phyloP scores from a whole-genome alignment of 2,113 vertebrate genomes.

The Regulus satrapa region DNA sequence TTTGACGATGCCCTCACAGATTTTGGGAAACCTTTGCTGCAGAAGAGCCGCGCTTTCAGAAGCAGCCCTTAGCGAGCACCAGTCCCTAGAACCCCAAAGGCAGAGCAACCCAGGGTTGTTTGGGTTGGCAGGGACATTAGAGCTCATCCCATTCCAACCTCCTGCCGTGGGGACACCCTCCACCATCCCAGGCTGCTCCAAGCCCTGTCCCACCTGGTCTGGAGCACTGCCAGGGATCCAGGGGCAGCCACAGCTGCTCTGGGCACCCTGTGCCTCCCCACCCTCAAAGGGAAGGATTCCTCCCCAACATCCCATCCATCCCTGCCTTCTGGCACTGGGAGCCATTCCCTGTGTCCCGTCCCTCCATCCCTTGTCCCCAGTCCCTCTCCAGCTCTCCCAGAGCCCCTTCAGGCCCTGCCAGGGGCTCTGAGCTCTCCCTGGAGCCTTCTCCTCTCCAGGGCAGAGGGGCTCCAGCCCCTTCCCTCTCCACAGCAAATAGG shows the following conservation, averaged over 20 bases:
- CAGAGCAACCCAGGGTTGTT: not conserved
- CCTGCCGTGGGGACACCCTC: not conserved
- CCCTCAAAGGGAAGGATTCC: accelerated
- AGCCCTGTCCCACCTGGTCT: accelerated
- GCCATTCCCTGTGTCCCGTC: not conserved
- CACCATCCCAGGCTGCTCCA: accelerated
- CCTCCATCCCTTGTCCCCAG: not conserved
- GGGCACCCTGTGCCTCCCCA: accelerated
- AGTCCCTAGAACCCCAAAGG: not conserved
- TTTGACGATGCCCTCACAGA: accelerated
- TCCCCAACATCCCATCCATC: accelerated
- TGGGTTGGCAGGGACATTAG: not conserved
- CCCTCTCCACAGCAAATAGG: accelerated
- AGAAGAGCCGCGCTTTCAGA: not conserved
- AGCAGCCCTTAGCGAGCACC: not conserved
- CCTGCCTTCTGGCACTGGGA: not conserved
- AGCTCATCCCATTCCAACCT: not conserved
- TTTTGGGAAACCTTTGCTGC: not conserved
- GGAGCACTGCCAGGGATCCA: accelerated
- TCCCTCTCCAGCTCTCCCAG: not conserved
- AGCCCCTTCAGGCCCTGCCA: accelerated
- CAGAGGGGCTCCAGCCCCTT: not conserved
- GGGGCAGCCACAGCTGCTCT: not conserved
- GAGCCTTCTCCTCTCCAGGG: not conserved
- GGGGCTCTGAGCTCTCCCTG: not conserved